Base-by-base conservation (phyloP, 2,797 vertebrate species). In the Heterohyrax brucei region DNA sequence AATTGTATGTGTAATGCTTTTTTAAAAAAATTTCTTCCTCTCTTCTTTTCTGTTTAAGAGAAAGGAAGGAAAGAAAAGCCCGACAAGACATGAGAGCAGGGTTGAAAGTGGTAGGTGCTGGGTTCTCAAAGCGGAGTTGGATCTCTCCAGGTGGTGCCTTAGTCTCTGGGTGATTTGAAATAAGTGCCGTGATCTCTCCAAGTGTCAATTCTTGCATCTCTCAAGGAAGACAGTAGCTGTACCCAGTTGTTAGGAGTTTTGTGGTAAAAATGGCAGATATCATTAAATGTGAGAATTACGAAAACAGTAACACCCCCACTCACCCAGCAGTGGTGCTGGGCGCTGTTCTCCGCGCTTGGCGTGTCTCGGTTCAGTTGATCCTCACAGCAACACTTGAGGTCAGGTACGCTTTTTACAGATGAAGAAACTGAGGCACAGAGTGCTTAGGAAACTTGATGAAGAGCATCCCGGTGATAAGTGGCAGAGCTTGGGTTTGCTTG, bases 41-140 rank as follows among this genome's bases (percentile, higher is more conserved):
- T 14, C 16, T 19, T 72, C 4, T 61, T 48, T 84, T 44, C 30
- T 87, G 68, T 82, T 80, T 80, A 66, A 64, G 81, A 76, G n/a
- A 92, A 96, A 44, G 18, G 4, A 89, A 70, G 10, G n/a, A 66
- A 94, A 89, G 84, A 72, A 70, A 86, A 73, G 48, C 30, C 28
- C 59, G 13, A 7, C 3, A 70, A 59, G 33, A 79, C 18, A 61
- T 7, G n/a, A 9, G 10, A 70, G 26, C 39, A 56, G 48, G 53
- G 24, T 56, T 79, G 16, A 72, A 14, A 13, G 16, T 24, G 56
- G 26, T 3, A 1, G 68, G 30, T 0, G 82, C 39, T 39, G 46
- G 39, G 33, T 48, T 66, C 33, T 53, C 48, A 73, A 0, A 75
- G 13, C 30, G 73, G 84, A 4, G 73, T 16, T 22, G 44, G 2